Evolutionary conservation across 2,113 vertebrate species (phyloP), one percentile per base, ranked within the genome.

Genomic region (Spilogale gracilis): DNA sequence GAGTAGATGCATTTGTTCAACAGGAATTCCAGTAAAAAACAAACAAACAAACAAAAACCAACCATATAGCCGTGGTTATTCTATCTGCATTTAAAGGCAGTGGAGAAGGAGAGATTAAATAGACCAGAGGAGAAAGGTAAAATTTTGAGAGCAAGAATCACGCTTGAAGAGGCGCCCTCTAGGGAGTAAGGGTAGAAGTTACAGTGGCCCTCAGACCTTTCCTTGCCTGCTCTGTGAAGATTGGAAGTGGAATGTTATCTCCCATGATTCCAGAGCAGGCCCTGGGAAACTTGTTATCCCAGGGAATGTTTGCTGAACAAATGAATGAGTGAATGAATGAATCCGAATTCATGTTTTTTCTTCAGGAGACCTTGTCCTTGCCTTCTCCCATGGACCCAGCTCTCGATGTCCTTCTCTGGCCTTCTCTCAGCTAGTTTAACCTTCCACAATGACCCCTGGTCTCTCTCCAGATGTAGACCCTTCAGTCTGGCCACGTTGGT

Each of bases 1-100:
- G 48, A 83, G 17, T 38, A 96, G n/a, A 74, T 91, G 9, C 13
- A 50, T 95, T 84, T 95, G 10, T 94, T 86, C 13, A 82, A 89
- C 9, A 67, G 63, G 4, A 89, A 91, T 65, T 4, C 6, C 58
- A 74, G 0, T 65, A 21, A 69, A 92, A 95, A 16, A 61, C 45
- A 54, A 6, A 2, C 43, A 56, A 65, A 63, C 18, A 23, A 43
- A 43, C 43, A 76, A 48, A 73, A 25, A 21, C 20, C 38, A 38
- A 38, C 38, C 38, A 38, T 38, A 38, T n/a, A 90, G 5, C 21
- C 95, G 0, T 60, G 73, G 50, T 61, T 91, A 32, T 86, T 14
- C 61, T 54, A 25, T 38, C 14, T 71, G 48, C 63, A 32, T 78
- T 82, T 65, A 92, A 32, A 94, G 17, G 21, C 30, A 79, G 20